Percentiles rank a stretch among this genome's conserved stretches.
These are phyloP conservation scores for Ginglymostoma cirratum DNA, from an alignment of 2,113 vertebrate species.

Conservation along the genomic window DNA sequence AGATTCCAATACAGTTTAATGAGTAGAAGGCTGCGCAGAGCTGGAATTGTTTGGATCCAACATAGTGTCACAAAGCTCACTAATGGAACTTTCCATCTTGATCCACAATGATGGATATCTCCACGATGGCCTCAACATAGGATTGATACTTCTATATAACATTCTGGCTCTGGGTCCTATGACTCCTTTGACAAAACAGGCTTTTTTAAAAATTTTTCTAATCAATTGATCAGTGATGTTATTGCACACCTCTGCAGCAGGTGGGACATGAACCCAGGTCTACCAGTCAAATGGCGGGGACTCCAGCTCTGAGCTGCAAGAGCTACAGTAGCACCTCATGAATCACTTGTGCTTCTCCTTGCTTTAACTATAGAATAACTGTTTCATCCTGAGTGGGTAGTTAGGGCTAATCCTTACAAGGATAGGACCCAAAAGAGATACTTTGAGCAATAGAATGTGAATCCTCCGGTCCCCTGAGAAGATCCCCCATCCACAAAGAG, in stretches of 20 bases:
- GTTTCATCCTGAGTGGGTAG: neutral
- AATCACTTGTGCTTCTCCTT: neutral
- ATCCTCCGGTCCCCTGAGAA: neutral
- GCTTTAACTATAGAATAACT: neutral
- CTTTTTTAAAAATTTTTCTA: neutral
- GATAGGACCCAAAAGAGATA: neutral
- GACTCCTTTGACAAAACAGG: neutral
- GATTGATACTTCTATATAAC: neutral
- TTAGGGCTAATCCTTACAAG: neutral
- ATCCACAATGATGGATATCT: neutral
- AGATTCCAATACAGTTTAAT: neutral
- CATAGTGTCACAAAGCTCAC: neutral
- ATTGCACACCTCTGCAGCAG: too few species aligned
- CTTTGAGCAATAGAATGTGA: too few species aligned
- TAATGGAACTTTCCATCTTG: neutral
- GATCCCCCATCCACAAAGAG: neutral
- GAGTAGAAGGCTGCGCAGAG: neutral
- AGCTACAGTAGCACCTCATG: neutral
- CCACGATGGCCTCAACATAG: neutral
- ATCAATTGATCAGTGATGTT: too few species aligned
- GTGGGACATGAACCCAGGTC: too few species aligned
- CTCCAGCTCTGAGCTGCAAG: too few species aligned
- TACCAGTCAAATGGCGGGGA: too few species aligned
- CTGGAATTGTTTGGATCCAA: neutral
- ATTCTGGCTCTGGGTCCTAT: neutral